These are phyloP conservation scores for Strix aluco DNA, from an alignment of 2,113 vertebrate genomes.

Conservation along the genomic window DNA sequence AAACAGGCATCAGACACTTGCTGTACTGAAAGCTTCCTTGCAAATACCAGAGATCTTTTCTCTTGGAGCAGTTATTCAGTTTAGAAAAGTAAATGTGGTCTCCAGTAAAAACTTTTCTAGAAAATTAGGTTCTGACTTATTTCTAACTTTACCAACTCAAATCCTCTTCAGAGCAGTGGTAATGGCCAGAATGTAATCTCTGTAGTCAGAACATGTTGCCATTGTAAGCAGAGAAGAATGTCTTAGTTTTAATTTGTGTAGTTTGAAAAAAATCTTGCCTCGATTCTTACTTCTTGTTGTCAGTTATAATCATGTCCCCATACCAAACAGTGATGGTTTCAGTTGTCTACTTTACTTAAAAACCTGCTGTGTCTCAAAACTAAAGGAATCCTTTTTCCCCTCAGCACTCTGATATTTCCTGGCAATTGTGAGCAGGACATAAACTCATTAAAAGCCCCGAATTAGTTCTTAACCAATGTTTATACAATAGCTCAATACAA, in stretches of 20 bases:
- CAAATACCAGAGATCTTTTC: not conserved
- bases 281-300: not conserved
- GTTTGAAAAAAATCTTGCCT: not conserved
- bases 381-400: not conserved
- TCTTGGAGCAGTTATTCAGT: conserved; percentile 42
- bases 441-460: not conserved
- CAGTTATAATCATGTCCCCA: not conserved
- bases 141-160: not conserved
- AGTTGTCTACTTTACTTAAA: not conserved
- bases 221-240: not conserved
- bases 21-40: conserved; percentile 26
- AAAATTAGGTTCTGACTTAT: conserved; percentile 26
- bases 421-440: not conserved
- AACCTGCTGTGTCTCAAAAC: not conserved
- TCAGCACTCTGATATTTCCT: not conserved
- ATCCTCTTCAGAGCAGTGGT: not conserved
- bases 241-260: not conserved
- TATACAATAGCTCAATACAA: conserved; percentile 13
- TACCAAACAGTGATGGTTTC: not conserved
- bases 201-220: not conserved
- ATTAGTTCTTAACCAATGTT: conserved; percentile 28
- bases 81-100: not conserved
- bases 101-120: conserved; percentile 4
- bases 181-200: not conserved
- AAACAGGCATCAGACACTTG: not conserved